Conservation (phyloP, 2,797 vertebrate genomes). For the Chromis chromis region DNA sequence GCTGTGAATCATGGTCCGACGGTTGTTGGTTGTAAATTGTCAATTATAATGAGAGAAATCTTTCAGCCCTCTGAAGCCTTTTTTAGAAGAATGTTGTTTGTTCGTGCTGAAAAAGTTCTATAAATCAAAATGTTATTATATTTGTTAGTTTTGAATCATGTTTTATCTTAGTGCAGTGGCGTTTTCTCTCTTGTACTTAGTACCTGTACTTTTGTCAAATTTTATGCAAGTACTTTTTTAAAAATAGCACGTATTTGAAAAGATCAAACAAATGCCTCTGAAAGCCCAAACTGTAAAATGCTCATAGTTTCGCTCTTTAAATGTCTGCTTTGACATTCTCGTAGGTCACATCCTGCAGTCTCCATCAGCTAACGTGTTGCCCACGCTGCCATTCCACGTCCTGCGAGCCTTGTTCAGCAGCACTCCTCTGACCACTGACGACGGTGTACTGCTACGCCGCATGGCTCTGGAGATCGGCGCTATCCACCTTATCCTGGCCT, state of each 20-base stretch:
- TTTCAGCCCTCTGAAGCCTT: not conserved
- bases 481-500: slow-evolving; percentile 96
- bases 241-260: too few species aligned
- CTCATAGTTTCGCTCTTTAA: not conserved
- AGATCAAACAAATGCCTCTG: not conserved
- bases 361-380: slow-evolving; percentile 96
- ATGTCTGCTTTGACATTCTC: not conserved
- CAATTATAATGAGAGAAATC: too few species aligned
- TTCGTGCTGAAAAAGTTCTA: not conserved
- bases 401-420: slow-evolving; percentile 93
- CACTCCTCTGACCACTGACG: slow-evolving; percentile 95
- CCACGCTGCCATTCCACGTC: slow-evolving; percentile 96
- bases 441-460: slow-evolving; percentile 93
- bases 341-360: slow-evolving; percentile 98
- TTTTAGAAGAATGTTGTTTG: not conserved
- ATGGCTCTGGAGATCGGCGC: slow-evolving; percentile 99
- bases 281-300: not conserved
- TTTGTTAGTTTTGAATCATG: too few species aligned
- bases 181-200: too few species aligned
- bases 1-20: too few species aligned
- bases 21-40: not conserved
- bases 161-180: too few species aligned
- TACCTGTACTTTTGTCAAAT: too few species aligned
- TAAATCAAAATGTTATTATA: not conserved
- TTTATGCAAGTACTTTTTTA: too few species aligned